Conservation (phyloP, 1,140 invertebrate species). For the Oryzaephilus surinamensis region DNA sequence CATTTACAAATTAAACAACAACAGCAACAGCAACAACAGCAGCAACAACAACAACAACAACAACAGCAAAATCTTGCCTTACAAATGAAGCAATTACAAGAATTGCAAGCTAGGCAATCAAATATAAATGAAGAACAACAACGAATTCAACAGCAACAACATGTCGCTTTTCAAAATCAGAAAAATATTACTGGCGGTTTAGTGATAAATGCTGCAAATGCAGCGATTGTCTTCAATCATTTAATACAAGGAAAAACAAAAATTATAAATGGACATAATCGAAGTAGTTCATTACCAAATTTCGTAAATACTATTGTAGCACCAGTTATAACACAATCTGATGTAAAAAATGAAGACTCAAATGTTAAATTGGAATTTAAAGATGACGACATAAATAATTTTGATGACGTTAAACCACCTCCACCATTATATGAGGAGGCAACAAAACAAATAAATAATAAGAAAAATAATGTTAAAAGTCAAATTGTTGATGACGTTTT, state of each 20-base stretch:
- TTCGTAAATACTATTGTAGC: slow-evolving; percentile 39
- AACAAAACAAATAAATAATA: slow-evolving; percentile 52
- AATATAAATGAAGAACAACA: slow-evolving; percentile 30
- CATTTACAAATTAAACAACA: slow-evolving; percentile 49
- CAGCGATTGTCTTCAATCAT: slow-evolving; percentile 36
- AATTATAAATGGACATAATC: slow-evolving; percentile 28
- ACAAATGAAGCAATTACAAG: slow-evolving; percentile 35
- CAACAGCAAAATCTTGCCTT: slow-evolving; percentile 29
- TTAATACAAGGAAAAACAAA: slow-evolving; percentile 33
- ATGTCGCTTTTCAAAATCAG: slow-evolving; percentile 34
- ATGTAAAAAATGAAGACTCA: no score
- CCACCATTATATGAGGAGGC: slow-evolving; percentile 62
- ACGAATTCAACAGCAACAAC: slow-evolving; percentile 33
- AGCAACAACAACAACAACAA: slow-evolving; percentile 46
- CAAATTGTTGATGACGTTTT: slow-evolving; percentile 90
- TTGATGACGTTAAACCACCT: slow-evolving; percentile 40
- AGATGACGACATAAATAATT: slow-evolving; percentile 31
- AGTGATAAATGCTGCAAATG: slow-evolving; percentile 28
- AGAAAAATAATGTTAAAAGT: slow-evolving; percentile 56
- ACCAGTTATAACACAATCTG: slow-evolving; percentile 20
- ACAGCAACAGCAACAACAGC: slow-evolving; percentile 42
- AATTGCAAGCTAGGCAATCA: slow-evolving; percentile 23
- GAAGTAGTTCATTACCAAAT: slow-evolving; percentile 42
- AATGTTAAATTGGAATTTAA: slow-evolving; percentile 17
- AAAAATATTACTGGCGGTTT: slow-evolving; percentile 27